These are phyloP conservation scores for Lepus europaeus DNA, from an alignment of 2,113 vertebrate species.

Conservation along the genomic window DNA sequence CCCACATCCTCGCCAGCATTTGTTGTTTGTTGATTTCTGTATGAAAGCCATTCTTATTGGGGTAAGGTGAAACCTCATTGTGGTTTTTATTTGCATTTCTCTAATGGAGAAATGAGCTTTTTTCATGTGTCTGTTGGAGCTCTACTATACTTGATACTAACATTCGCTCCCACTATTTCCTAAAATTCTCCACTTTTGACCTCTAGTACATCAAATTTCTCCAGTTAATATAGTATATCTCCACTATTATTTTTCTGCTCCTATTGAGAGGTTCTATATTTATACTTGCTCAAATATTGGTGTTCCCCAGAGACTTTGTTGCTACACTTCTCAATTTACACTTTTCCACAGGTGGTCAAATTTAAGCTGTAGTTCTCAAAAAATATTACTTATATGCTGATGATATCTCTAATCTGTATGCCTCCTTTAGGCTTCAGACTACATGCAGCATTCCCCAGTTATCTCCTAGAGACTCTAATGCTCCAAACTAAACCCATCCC, in stretches of 20 bases:
- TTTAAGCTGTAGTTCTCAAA: conserved; percentile 4
- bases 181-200: conserved; percentile 2
- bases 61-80: too few species aligned
- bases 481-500: neutral
- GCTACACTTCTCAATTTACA: conserved; percentile 1
- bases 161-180: neutral
- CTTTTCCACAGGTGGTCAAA: neutral
- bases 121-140: neutral
- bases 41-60: too few species aligned
- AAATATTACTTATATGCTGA: neutral
- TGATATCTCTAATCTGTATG: neutral
- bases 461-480: neutral
- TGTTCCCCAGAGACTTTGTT: neutral
- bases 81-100: too few species aligned
- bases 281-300: neutral
- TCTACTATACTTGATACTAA: neutral
- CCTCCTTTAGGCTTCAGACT: neutral
- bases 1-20: too few species aligned
- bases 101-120: too few species aligned
- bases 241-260: neutral
- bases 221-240: neutral
- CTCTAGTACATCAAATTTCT: neutral
- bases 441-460: neutral
- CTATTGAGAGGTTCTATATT: neutral
- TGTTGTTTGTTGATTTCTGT: too few species aligned